Evolutionary conservation across 2,113 vertebrate genomes (phyloP), one percentile per base, ranked within the genome.

Genomic region (Neolamprologus tretocephalus): DNA sequence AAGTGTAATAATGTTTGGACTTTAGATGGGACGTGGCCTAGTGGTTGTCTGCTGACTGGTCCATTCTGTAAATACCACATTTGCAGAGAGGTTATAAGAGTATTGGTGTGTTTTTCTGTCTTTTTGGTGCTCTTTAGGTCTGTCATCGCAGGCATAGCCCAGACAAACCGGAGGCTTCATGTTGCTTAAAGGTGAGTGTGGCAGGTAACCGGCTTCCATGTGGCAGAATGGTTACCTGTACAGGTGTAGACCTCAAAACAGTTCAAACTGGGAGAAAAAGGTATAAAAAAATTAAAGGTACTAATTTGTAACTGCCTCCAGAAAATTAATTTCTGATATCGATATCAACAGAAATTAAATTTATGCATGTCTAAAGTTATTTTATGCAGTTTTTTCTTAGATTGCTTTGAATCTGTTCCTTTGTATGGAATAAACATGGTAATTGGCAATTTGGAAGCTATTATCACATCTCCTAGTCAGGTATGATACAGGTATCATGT

Each of bases 381-480:
- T 66, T n/a, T 66, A 13, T 37, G 28, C 16, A 3, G 23, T 0
- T 4, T 63, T 19, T 28, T 33, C 11, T 63, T 63, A 35, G 31
- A 35, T 63, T 63, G 10, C 33, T 68, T 68, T 68, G 33, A 68
- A n/a, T 35, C 31, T 63, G 33, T 37, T 68, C 33, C n/a, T 68
- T 68, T 37, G 11, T 4, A 21, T 21, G 61, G 19, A 68, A 37
- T 37, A 37, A 37, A 68, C 61, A 37, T 68, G 31, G 1, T 35
- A 35, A 63, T 5, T 35, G 31, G 9, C 17, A 35, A n/a, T 63
- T 63, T 35, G 17, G 31, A 35, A 63, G 31, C 58, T 7, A 63
- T 63, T 63, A 63, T 0, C 31, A 1, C 31, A 1, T n/a, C 58
- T 33, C 16, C 16, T 11, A 33, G 4, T 63, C 16, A 28, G 28